phyloP scores from a whole-genome alignment of 1,140 invertebrate genomes.

The Acromyrmex heyeri region DNA sequence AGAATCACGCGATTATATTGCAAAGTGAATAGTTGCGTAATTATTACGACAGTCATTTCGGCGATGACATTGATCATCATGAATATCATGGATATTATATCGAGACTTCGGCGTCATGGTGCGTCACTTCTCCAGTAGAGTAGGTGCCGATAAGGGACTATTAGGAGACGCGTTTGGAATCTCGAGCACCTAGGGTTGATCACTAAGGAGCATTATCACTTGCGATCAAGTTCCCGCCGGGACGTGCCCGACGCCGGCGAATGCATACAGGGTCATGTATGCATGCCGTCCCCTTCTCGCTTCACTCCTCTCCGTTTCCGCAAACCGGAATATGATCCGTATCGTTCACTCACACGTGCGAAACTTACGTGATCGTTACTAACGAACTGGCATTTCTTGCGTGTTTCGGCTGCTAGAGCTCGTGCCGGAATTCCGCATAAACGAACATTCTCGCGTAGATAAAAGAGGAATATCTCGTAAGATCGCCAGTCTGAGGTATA shows the following conservation, averaged over 20 bases:
- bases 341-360: constrained; percentile 54
- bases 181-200: constrained; percentile 59
- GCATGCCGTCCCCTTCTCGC: background rate
- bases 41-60: constrained; percentile 17
- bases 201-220: constrained; percentile 67
- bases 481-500: background rate
- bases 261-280: constrained; percentile 29
- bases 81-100: constrained; percentile 41
- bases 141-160: constrained; percentile 64
- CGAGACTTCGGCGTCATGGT: background rate
- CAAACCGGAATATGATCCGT: constrained; percentile 45
- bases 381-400: constrained; percentile 61
- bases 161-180: constrained; percentile 63
- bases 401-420: constrained; percentile 50
- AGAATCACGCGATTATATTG: background rate
- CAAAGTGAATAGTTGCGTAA: background rate
- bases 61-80: constrained; percentile 2
- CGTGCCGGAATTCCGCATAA: constrained; percentile 43
- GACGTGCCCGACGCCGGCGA: constrained; percentile 41
- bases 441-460: constrained; percentile 49
- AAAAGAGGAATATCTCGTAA: constrained; percentile 9
- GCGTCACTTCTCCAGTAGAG: background rate
- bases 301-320: background rate
- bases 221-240: constrained; percentile 56
- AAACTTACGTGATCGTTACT: constrained; percentile 52